Evolutionary conservation across 2,888 invertebrate species (phyloP).

Genomic region (Salpingus planirostris): DNA sequence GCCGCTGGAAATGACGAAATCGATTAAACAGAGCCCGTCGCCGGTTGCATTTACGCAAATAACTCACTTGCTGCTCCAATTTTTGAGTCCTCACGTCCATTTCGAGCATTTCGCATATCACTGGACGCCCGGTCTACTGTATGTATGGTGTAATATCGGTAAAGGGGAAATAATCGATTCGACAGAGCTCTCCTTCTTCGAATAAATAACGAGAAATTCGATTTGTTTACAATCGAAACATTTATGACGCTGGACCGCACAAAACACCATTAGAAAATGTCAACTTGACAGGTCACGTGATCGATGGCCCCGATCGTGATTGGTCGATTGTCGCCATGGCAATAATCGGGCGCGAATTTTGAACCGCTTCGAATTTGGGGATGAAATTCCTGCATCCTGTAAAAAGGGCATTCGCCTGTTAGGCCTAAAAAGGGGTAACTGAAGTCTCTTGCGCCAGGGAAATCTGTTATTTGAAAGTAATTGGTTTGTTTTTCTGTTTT

Average conservation of each 20-base stretch:
- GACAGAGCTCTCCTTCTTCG: neutral
- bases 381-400: too few relatives aligned
- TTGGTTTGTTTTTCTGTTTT: neutral
- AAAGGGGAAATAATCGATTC: neutral
- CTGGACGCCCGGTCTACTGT: neutral
- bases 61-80: slow-evolving; percentile 77
- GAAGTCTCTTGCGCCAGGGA: too few relatives aligned
- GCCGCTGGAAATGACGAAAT: slow-evolving; percentile 50
- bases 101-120: slow-evolving; percentile 20
- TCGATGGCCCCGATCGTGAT: too few relatives aligned
- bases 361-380: too few relatives aligned
- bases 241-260: too few relatives aligned
- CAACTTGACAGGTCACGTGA: too few relatives aligned
- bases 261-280: too few relatives aligned
- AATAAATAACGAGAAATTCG: neutral
- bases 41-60: slow-evolving; percentile 18
- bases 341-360: too few relatives aligned
- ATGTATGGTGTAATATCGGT: neutral
- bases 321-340: too few relatives aligned
- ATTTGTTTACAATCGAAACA: slow-evolving; percentile 1
- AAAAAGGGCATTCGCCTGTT: too few relatives aligned
- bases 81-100: slow-evolving; percentile 62
- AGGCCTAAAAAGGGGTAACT: too few relatives aligned
- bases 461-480: neutral
- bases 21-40: slow-evolving; percentile 6